phyloP scores from a whole-genome alignment of 2,888 invertebrate genomes.

The Dione juno region DNA sequence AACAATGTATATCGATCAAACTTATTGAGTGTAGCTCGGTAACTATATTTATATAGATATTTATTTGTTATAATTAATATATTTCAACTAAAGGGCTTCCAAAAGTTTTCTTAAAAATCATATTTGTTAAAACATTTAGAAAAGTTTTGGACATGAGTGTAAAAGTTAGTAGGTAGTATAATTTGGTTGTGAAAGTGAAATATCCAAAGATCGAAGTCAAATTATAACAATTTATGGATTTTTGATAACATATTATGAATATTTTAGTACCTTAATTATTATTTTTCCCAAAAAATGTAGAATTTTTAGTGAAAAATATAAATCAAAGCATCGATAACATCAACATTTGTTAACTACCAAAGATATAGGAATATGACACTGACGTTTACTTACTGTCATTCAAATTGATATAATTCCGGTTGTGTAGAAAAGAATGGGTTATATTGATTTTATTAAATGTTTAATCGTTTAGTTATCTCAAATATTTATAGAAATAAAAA shows the following conservation, averaged over 20 bases:
- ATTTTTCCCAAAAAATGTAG: too few relatives aligned
- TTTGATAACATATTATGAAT: too few relatives aligned
- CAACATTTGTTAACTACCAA: background rate
- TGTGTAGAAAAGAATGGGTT: slow-evolving; percentile 34
- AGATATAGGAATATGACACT: slow-evolving; percentile 5
- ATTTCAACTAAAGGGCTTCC: too few relatives aligned
- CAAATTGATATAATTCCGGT: slow-evolving; percentile 11
- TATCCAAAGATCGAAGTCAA: too few relatives aligned
- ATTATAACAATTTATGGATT: too few relatives aligned
- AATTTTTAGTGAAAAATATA: too few relatives aligned
- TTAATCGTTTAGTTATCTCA: slow-evolving; percentile 20
- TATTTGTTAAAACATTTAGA: too few relatives aligned
- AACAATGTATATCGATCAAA: slow-evolving; percentile 7
- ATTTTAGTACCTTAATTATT: too few relatives aligned
- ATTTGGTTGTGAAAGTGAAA: too few relatives aligned
- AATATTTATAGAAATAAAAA: slow-evolving; percentile 50
- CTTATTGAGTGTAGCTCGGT: background rate
- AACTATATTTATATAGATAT: background rate
- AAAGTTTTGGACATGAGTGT: too few relatives aligned
- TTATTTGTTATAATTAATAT: background rate
- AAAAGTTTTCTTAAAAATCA: too few relatives aligned
- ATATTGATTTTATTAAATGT: slow-evolving; percentile 37
- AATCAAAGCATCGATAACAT: background rate
- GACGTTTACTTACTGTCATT: slow-evolving; percentile 17
- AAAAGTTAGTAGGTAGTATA: too few relatives aligned